phyloP scores from a whole-genome alignment of 1,140 invertebrate genomes.

The Solenopsis fugax region DNA sequence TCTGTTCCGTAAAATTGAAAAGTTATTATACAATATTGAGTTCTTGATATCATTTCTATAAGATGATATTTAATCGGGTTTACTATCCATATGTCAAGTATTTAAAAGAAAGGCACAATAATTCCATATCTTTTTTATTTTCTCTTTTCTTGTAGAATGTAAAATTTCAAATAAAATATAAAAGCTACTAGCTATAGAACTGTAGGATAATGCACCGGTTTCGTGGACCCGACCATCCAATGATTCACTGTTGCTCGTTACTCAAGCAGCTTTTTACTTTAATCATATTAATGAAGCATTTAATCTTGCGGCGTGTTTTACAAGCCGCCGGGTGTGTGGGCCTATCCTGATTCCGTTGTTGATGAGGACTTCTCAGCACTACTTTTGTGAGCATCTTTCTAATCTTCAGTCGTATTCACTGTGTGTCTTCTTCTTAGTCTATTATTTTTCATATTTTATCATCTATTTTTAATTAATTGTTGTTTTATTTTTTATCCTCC shows the following conservation, averaged over 20 bases:
- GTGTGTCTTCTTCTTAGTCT: neutral
- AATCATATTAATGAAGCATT: conserved; percentile 87
- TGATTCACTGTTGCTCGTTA: conserved; percentile 85
- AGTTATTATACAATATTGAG: neutral
- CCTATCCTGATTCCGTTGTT: conserved; percentile 78
- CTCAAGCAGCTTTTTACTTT: conserved; percentile 86
- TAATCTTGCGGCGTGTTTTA: conserved; percentile 86
- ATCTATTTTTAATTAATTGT: conserved; percentile 59
- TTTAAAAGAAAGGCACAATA: neutral
- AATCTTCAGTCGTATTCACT: neutral
- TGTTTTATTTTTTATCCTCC: conserved; percentile 69
- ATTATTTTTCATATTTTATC: conserved; percentile 38
- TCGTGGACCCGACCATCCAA: conserved; percentile 65
- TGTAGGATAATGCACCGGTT: neutral
- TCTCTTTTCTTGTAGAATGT: neutral
- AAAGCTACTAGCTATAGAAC: conserved; percentile 22
- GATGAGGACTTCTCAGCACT: conserved; percentile 81
- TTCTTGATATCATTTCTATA: neutral
- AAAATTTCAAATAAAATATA: conserved; percentile 19
- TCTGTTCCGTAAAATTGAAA: neutral
- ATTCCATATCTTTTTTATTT: neutral
- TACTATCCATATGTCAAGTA: neutral
- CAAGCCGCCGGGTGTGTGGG: conserved; percentile 85
- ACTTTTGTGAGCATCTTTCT: conserved; percentile 63
- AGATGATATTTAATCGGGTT: conserved; percentile 6